Percentiles rank a stretch among this genome's conserved stretches.
Evolutionary conservation across 1,140 invertebrate species (phyloP).

Genomic region (Antheraea pernyi): DNA sequence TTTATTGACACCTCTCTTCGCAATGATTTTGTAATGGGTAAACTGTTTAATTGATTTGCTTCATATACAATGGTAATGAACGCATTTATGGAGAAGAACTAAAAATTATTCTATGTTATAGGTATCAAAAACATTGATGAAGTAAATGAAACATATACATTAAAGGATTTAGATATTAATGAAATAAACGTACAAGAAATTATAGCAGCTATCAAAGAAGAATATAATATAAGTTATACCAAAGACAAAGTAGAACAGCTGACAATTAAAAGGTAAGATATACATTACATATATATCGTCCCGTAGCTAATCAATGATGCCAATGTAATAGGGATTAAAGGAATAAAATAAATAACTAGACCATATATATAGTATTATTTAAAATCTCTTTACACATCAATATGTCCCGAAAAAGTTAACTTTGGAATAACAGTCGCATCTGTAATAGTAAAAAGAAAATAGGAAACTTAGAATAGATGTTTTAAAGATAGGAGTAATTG

Average conservation of each 20-base stretch:
- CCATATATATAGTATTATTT: too few species aligned
- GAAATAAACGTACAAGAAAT: conserved; percentile 29
- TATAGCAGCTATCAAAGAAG: conserved; percentile 22
- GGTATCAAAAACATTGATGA: conserved; percentile 9
- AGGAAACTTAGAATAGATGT: too few species aligned
- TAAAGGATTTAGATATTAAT: conserved; percentile 23
- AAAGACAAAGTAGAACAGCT: conserved; percentile 19
- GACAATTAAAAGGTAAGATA: conserved; percentile 25
- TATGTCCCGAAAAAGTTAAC: too few species aligned
- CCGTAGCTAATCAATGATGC: not conserved
- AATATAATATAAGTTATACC: conserved; percentile 19
- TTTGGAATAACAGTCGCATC: too few species aligned
- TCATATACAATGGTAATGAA: not conserved
- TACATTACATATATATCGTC: not conserved
- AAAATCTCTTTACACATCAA: too few species aligned
- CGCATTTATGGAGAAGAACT: not conserved
- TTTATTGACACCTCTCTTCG: too few species aligned
- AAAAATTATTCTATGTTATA: not conserved
- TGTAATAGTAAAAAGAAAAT: too few species aligned
- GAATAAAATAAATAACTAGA: too few species aligned
- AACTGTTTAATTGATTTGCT: too few species aligned
- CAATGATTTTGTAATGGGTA: too few species aligned
- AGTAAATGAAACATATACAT: conserved; percentile 15
- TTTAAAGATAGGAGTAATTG: too few species aligned
- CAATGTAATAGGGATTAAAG: not conserved